phyloP scores from a whole-genome alignment of 2,797 vertebrate genomes.

The Salmo trutta region DNA sequence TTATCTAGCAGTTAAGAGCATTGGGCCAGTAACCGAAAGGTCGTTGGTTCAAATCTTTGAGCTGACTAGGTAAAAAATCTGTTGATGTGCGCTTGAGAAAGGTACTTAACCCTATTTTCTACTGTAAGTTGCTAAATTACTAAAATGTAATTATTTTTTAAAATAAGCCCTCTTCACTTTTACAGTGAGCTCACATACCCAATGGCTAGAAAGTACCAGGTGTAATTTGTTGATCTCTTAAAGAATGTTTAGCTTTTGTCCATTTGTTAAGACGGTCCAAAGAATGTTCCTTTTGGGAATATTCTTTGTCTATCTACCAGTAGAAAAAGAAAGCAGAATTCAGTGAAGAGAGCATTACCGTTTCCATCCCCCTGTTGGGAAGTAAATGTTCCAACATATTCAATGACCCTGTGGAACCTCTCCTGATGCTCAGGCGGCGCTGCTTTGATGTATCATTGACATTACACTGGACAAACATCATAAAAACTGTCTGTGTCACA shows the following conservation, averaged over 20 bases:
- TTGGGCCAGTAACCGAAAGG: no score
- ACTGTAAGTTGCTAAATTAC: no score
- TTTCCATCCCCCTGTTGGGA: constrained; percentile 54
- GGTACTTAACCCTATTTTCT: no score
- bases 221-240: constrained; percentile 19
- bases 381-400: constrained; percentile 65
- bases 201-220: neutral
- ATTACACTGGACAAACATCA: constrained; percentile 68
- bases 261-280: constrained; percentile 26
- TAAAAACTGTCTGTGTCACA: constrained; percentile 57
- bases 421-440: constrained; percentile 45
- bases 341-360: constrained; percentile 31
- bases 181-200: neutral
- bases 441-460: constrained; percentile 60
- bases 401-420: constrained; percentile 56
- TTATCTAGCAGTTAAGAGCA: neutral
- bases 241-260: constrained; percentile 43
- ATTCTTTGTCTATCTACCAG: constrained; percentile 8
- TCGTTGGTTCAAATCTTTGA: no score
- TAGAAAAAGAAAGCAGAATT: constrained; percentile 26
- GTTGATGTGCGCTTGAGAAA: no score
- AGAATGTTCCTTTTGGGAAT: constrained; percentile 41
- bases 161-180: neutral
- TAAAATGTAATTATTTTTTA: no score
- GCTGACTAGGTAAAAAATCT: no score